phyloP scores from a whole-genome alignment of 2,888 invertebrate species.

The Hydroisotoma schaefferi region DNA sequence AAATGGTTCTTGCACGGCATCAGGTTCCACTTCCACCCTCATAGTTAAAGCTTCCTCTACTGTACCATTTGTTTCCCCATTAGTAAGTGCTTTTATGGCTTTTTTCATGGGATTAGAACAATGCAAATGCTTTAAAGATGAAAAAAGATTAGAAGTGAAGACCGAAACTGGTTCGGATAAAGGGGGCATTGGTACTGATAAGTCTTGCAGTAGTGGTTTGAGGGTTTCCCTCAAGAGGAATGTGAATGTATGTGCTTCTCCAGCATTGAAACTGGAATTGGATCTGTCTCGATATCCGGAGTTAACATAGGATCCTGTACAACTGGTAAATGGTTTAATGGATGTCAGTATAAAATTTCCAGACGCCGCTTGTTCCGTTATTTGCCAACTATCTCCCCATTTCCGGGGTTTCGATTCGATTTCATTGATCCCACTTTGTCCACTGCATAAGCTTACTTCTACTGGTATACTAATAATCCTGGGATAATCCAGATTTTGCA shows the following conservation, averaged over 20 bases:
- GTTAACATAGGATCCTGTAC: not conserved
- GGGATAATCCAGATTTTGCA: too few species aligned
- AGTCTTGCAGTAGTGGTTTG: not conserved
- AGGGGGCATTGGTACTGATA: not conserved
- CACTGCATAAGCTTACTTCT: not conserved
- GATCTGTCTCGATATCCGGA: not conserved
- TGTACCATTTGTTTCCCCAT: not conserved
- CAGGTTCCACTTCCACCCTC: not conserved
- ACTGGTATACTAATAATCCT: not conserved
- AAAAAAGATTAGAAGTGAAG: not conserved
- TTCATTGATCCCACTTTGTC: conserved; percentile 7
- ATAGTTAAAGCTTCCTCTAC: not conserved
- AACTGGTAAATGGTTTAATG: not conserved
- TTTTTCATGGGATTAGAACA: not conserved
- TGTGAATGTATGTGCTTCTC: not conserved
- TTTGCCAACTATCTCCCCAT: conserved; percentile 6
- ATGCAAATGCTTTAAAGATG: too few species aligned
- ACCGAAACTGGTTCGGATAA: not conserved
- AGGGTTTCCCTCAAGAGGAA: not conserved
- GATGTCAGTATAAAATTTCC: not conserved
- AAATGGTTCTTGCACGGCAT: not conserved
- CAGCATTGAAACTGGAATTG: not conserved
- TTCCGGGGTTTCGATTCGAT: not conserved
- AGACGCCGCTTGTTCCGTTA: not conserved
- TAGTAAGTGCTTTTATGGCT: not conserved